Conservation (phyloP, 2,888 invertebrate genomes). For the Conops quadrifasciatus region DNA sequence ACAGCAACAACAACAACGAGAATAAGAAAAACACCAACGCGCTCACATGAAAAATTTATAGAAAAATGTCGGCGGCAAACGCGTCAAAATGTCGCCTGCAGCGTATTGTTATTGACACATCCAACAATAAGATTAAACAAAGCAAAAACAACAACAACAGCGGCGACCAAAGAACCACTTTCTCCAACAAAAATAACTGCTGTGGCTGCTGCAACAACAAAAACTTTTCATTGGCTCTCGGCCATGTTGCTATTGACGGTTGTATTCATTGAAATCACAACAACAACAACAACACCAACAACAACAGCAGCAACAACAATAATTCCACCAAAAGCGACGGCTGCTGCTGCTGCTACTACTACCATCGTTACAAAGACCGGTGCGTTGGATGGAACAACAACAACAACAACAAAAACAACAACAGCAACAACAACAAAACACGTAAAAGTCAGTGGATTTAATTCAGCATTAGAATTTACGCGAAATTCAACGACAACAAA, state of each 20-base stretch:
- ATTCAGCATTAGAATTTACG: conserved; percentile 52
- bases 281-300: conserved; percentile 11
- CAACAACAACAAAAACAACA: conserved; percentile 27
- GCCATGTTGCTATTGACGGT: conserved; percentile 24
- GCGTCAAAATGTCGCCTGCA: neutral
- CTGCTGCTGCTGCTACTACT: conserved; percentile 21
- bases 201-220: conserved; percentile 3
- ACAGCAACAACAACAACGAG: conserved; percentile 33
- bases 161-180: neutral
- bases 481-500: conserved; percentile 27
- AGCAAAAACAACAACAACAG: conserved; percentile 34
- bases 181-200: conserved; percentile 1
- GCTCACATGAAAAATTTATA: conserved; percentile 5
- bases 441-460: conserved; percentile 45
- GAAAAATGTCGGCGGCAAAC: conserved; percentile 3
- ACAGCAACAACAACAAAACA: conserved; percentile 47
- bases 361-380: neutral
- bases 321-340: conserved; percentile 42
- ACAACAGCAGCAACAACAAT: conserved; percentile 6
- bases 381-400: conserved; percentile 23
- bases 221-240: conserved; percentile 17
- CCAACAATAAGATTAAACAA: conserved; percentile 4
- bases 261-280: conserved; percentile 4
- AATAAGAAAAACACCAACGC: conserved; percentile 29
- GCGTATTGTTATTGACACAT: neutral